A percentile compares a stretch with the other conserved stretches of the same genome.
Evolutionary conservation across 2,888 invertebrate genomes (phyloP).

Genomic region (Luperina nickerlii): DNA sequence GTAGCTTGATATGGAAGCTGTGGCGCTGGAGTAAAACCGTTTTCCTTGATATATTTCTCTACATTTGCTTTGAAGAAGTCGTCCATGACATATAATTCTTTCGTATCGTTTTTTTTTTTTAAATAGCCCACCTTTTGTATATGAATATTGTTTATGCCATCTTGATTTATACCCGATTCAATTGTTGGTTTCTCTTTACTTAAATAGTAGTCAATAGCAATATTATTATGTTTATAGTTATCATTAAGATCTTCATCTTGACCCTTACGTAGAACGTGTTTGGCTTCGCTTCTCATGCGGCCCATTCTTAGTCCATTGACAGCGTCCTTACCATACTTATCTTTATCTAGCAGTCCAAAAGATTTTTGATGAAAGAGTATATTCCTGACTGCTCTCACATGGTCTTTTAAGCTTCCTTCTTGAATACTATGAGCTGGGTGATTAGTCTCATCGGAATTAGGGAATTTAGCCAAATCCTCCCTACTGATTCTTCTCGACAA

Average conservation of each 20-base stretch:
- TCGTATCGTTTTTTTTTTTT: slow-evolving; percentile 14
- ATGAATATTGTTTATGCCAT: background rate
- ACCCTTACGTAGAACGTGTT: background rate
- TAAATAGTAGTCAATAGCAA: slow-evolving; percentile 70
- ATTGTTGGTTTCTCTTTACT: slow-evolving; percentile 42
- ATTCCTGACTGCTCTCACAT: slow-evolving; percentile 69
- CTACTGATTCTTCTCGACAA: slow-evolving; percentile 1
- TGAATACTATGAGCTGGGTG: slow-evolving; percentile 62
- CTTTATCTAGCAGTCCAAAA: slow-evolving; percentile 52
- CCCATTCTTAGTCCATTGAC: background rate
- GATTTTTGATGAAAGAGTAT: slow-evolving; percentile 65
- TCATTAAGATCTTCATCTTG: background rate
- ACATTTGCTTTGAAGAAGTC: slow-evolving; percentile 38
- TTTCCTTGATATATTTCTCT: slow-evolving; percentile 27
- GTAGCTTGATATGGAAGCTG: background rate
- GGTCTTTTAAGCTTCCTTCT: slow-evolving; percentile 63
- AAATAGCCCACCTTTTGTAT: slow-evolving; percentile 42
- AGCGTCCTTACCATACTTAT: slow-evolving; percentile 23
- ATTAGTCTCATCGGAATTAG: slow-evolving; percentile 53
- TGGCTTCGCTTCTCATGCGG: background rate
- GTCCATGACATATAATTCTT: slow-evolving; percentile 40
- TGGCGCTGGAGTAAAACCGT: background rate
- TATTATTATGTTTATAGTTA: slow-evolving; percentile 30
- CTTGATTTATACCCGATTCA: background rate
- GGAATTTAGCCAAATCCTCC: slow-evolving; percentile 6